Base-by-base conservation (phyloP, 2,797 vertebrate species). In the Ceryle rudis region DNA sequence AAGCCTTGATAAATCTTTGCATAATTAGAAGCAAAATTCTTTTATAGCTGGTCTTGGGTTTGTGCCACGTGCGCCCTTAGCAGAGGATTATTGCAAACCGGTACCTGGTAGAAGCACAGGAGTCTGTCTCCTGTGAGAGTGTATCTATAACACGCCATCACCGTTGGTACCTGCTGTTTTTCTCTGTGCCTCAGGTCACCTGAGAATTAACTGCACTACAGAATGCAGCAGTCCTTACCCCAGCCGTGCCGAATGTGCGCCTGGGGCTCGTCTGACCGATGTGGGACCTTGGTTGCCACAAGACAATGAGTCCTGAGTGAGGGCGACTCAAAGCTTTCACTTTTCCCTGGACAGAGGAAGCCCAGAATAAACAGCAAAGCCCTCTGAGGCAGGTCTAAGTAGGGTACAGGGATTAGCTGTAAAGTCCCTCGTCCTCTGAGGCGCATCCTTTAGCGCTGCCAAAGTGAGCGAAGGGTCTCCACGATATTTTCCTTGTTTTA, bases 211-310 rank as follows among this genome's bases (percentile, higher is more conserved):
- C 23, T 1, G 8, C 2, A 2, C 4, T 2, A 1, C 13, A 11
- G 4, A 23, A 12, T 0, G 5, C 4, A 7, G 21, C 1, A 2
- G 1, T 14, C 2, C 0, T 44, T 47, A 2, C 14, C 73, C 17
- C 28, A 4, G 57, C 20, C 6, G 0, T 1, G 12, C 0, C 8
- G 1, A 3, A 1, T 1, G 31, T 8, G 75, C n/a, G 1, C 52
- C 20, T 1, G 3, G 57, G 61, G 35, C 37, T 86, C 10, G 6
- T 23, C n/a, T 54, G 25, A 14, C 33, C 2, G 0, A 2, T 29
- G 0, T 6, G 5, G 70, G 35, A 52, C 47, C 79, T 17, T 1
- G 3, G 20, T 4, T 33, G 65, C 35, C 2, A 0, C 44, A 17
- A 26, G 35, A 19, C 31, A 23, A 12, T 2, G 4, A 67, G 62